Percentiles rank a stretch among this genome's conserved stretches.
phyloP scores from a whole-genome alignment of 1,140 invertebrate genomes.

The Andricus grossulariae region DNA sequence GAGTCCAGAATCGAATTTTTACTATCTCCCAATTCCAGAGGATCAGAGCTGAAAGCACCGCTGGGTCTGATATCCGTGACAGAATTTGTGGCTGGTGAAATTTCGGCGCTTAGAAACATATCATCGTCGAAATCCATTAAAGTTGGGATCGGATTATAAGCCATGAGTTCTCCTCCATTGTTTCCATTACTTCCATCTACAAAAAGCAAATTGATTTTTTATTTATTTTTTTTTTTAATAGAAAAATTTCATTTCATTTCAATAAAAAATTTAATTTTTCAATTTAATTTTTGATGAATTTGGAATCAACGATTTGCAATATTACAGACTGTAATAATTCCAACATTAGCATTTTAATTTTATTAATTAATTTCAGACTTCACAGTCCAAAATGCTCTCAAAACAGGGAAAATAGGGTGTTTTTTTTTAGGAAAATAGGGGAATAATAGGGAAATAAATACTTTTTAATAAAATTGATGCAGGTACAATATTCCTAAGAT shows the following conservation, averaged over 20 bases:
- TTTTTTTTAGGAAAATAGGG: too few species aligned
- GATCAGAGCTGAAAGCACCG: conserved; percentile 48
- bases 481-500: too few species aligned
- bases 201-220: conserved; percentile 16
- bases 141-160: conserved; percentile 61
- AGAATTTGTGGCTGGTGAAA: conserved; percentile 41
- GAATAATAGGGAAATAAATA: too few species aligned
- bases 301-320: too few species aligned
- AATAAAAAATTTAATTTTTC: neutral
- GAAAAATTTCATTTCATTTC: neutral
- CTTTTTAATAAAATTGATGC: too few species aligned
- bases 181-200: conserved; percentile 53
- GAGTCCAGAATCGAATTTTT: conserved; percentile 65
- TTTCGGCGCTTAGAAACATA: conserved; percentile 58
- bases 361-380: conserved; percentile 2
- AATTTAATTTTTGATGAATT: neutral
- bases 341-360: too few species aligned
- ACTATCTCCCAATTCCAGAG: conserved; percentile 60
- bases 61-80: conserved; percentile 39
- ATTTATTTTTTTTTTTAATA: too few species aligned
- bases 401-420: too few species aligned
- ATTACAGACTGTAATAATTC: too few species aligned
- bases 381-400: too few species aligned
- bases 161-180: conserved; percentile 67
- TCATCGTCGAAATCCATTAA: conserved; percentile 69